Percentiles rank a stretch among this genome's conserved stretches.
Evolutionary conservation across 2,797 vertebrate species (phyloP).

Genomic region (Limosa lapponica): DNA sequence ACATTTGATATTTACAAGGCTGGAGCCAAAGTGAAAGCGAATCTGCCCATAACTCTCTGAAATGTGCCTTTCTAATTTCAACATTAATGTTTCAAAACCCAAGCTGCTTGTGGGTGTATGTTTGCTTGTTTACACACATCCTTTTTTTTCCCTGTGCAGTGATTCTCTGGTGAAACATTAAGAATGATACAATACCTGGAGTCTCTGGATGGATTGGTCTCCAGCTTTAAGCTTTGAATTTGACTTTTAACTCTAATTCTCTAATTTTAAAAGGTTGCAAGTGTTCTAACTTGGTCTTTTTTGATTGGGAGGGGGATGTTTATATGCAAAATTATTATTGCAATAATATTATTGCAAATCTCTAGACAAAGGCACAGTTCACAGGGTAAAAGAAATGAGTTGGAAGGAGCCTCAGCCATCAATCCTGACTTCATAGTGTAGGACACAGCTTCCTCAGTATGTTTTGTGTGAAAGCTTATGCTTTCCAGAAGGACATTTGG

Average conservation of each 20-base stretch:
- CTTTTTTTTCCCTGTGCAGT: background rate
- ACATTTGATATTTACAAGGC: slow-evolving; percentile 19
- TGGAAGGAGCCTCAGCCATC: background rate
- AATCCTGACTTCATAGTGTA: background rate
- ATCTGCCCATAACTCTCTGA: slow-evolving; percentile 21
- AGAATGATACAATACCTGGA: background rate
- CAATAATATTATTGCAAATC: background rate
- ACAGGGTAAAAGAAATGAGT: background rate
- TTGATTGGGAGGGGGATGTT: background rate
- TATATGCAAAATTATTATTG: background rate
- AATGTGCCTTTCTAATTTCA: slow-evolving; percentile 43
- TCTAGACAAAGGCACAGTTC: background rate
- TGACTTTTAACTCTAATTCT: background rate
- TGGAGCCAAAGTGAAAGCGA: slow-evolving; percentile 44
- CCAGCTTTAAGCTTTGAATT: background rate
- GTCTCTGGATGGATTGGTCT: background rate
- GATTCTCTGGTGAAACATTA: background rate
- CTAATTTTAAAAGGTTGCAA: background rate
- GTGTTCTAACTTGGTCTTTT: background rate
- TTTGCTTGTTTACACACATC: slow-evolving; percentile 4
- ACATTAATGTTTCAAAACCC: slow-evolving; percentile 32
- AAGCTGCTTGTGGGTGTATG: background rate
- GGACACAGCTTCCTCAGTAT: rapidly evolving
- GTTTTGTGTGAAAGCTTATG: background rate
- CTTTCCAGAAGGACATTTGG: background rate